These are phyloP conservation scores for Hirtodrosophila confusa DNA, from an alignment of 2,888 invertebrate species.

Conservation along the genomic window DNA sequence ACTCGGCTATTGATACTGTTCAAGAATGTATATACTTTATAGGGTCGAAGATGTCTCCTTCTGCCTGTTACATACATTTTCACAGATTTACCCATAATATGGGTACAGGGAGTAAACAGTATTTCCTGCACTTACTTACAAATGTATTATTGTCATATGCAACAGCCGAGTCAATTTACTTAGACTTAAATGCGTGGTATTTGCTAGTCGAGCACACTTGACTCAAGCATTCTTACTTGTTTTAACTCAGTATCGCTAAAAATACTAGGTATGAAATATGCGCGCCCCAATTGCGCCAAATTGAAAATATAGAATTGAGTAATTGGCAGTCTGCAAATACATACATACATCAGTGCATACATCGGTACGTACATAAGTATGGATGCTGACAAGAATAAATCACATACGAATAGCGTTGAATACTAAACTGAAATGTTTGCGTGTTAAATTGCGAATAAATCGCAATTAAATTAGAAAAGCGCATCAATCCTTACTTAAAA, in stretches of 20 bases:
- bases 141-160: too few species aligned
- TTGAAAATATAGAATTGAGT: slow-evolving; percentile 31
- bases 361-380: not conserved
- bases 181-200: not conserved
- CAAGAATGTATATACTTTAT: too few species aligned
- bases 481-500: slow-evolving; percentile 2
- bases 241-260: slow-evolving; percentile 8
- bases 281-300: slow-evolving; percentile 22
- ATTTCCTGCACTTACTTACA: too few species aligned
- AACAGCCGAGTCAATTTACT: too few species aligned
- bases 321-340: slow-evolving; percentile 29
- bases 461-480: slow-evolving; percentile 5
- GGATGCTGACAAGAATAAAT: slow-evolving; percentile 22
- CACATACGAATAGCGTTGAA: slow-evolving; percentile 1
- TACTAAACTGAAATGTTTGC: slow-evolving; percentile 10
- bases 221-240: slow-evolving; percentile 1
- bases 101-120: too few species aligned
- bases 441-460: slow-evolving; percentile 5
- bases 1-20: too few species aligned
- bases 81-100: too few species aligned
- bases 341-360: too few species aligned
- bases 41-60: too few species aligned
- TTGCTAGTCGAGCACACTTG: not conserved
- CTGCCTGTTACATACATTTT: too few species aligned
- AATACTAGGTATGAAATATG: slow-evolving; percentile 17